Percentiles rank a stretch among this genome's conserved stretches.
Evolutionary conservation across 1,140 invertebrate species (phyloP).

Genomic region (Zaprionus ornatus): DNA sequence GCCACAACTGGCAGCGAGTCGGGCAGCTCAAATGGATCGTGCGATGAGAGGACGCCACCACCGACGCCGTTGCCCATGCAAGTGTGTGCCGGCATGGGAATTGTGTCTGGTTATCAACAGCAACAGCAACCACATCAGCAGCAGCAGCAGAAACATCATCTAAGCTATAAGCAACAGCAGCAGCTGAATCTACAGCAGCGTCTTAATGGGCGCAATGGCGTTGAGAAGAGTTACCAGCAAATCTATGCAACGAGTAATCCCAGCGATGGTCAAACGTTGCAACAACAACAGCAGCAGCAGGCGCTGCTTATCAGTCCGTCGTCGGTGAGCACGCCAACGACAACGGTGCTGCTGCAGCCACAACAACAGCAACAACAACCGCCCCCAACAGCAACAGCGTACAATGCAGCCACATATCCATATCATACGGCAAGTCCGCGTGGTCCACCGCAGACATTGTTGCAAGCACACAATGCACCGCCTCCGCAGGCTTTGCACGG

Average conservation of each 20-base stretch:
- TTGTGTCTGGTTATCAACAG: constrained; percentile 35
- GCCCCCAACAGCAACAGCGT: constrained; percentile 54
- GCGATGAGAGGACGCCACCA: constrained; percentile 77
- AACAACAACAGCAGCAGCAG: constrained; percentile 55
- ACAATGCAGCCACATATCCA: constrained; percentile 73
- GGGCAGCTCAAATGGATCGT: constrained; percentile 80
- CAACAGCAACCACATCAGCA: constrained; percentile 25
- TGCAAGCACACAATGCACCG: constrained; percentile 83
- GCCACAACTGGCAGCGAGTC: constrained; percentile 77
- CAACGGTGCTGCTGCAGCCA: constrained; percentile 54
- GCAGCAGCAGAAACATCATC: constrained; percentile 72
- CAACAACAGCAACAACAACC: constrained; percentile 40
- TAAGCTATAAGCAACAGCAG: constrained; percentile 70
- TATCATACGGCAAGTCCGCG: constrained; percentile 82
- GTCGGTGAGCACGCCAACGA: constrained; percentile 59
- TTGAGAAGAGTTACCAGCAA: constrained; percentile 72
- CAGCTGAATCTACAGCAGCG: constrained; percentile 69
- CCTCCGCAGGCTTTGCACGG: constrained; percentile 82
- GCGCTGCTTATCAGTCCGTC: constrained; percentile 66
- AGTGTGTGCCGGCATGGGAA: constrained; percentile 34
- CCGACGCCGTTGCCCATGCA: constrained; percentile 64
- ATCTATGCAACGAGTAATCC: constrained; percentile 63
- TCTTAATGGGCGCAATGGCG: constrained; percentile 73
- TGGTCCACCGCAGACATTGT: constrained; percentile 61
- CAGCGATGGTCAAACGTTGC: constrained; percentile 56